Evolutionary conservation across 2,113 vertebrate genomes (phyloP).

Genomic region (Larimichthys polyactis): DNA sequence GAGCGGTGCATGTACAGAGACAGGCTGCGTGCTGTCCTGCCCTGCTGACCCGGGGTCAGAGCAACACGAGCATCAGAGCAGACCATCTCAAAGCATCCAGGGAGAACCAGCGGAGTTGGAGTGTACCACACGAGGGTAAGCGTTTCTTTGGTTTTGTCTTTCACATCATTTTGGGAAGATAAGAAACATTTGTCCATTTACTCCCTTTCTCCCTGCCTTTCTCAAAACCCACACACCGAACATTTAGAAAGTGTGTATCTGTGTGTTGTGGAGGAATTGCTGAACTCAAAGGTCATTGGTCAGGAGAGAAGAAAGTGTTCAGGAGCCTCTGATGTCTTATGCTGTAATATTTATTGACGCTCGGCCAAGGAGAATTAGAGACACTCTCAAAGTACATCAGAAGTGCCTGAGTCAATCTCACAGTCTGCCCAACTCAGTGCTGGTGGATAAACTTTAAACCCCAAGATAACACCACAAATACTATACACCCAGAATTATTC

Average conservation of each 20-base stretch:
- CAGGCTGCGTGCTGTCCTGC: slow-evolving; percentile 4
- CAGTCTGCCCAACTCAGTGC: too few relatives aligned
- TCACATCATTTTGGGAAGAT: not conserved
- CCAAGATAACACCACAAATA: too few relatives aligned
- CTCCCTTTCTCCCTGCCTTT: not conserved
- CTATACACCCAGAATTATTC: too few relatives aligned
- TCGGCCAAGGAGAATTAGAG: too few relatives aligned
- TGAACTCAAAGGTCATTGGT: too few relatives aligned
- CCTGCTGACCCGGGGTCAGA: slow-evolving; percentile 51
- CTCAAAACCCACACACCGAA: not conserved
- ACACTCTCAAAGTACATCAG: too few relatives aligned
- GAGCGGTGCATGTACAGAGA: not conserved
- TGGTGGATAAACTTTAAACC: too few relatives aligned
- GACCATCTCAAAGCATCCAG: not conserved
- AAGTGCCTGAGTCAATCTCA: too few relatives aligned
- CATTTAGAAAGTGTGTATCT: not conserved
- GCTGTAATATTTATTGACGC: too few relatives aligned
- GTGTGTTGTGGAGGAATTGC: too few relatives aligned
- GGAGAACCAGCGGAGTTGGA: slow-evolving; percentile 6
- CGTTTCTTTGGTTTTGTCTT: not conserved
- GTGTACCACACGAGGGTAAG: slow-evolving; percentile 36
- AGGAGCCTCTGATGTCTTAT: too few relatives aligned
- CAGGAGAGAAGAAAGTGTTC: too few relatives aligned
- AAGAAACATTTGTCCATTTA: not conserved
- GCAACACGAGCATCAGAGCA: not conserved